Evolutionary conservation across 2,113 vertebrate species (phyloP).

Genomic region (Microtus montanus): DNA sequence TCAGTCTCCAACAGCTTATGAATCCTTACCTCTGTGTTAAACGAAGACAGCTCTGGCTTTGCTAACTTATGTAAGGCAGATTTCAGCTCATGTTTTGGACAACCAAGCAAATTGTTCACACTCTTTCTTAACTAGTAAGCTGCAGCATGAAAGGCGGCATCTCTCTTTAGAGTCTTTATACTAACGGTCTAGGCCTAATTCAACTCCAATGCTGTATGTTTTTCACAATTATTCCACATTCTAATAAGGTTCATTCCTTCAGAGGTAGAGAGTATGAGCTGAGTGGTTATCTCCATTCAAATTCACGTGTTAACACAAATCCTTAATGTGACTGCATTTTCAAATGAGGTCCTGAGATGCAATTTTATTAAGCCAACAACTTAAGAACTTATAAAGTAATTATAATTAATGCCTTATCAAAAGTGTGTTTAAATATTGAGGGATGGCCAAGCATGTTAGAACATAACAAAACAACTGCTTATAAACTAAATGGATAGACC

Average conservation of each 20-base stretch:
- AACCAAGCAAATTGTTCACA: background rate
- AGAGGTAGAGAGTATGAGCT: background rate
- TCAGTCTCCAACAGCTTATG: background rate
- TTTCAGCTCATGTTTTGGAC: background rate
- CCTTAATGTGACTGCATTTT: background rate
- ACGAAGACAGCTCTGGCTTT: background rate
- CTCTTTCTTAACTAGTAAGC: background rate
- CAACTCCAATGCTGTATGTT: background rate
- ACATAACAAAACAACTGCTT: background rate
- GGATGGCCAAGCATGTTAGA: background rate
- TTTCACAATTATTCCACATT: background rate
- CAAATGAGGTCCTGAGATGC: background rate
- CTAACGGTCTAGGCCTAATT: background rate
- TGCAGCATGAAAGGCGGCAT: background rate
- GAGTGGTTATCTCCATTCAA: background rate
- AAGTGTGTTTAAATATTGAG: background rate
- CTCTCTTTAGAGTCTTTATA: background rate
- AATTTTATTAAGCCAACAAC: background rate
- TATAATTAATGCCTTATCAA: background rate
- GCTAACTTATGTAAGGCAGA: background rate
- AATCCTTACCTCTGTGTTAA: background rate
- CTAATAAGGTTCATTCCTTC: background rate
- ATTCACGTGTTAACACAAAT: background rate
- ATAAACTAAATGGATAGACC: background rate
- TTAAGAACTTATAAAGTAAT: background rate